Evolutionary conservation across 2,888 invertebrate species (phyloP).

Genomic region (Mythimna impura): DNA sequence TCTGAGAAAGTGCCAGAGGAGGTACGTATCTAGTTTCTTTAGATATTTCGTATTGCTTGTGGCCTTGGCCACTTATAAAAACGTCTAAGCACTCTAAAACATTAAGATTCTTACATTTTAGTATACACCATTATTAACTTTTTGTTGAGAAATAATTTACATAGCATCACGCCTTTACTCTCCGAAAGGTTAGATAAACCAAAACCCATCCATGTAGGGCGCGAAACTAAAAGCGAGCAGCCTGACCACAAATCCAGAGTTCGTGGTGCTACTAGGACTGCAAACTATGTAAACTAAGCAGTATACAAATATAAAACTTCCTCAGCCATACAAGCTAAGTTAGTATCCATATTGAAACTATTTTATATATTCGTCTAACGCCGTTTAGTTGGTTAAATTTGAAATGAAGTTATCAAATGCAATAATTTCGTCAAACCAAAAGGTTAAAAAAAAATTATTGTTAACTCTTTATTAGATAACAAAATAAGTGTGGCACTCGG

Average conservation of each 20-base stretch:
- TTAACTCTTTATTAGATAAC: too few species aligned
- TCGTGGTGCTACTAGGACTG: background rate
- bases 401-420: too few species aligned
- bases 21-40: conserved; percentile 84
- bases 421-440: too few species aligned
- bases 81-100: background rate
- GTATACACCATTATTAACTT: background rate
- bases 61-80: background rate
- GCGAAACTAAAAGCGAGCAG: background rate
- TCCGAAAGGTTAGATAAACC: background rate
- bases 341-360: too few species aligned
- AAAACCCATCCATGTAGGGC: background rate
- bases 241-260: background rate
- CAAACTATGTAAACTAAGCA: too few species aligned
- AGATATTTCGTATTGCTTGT: background rate
- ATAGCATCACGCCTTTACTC: background rate
- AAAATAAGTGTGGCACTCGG: too few species aligned
- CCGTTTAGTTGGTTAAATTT: too few species aligned
- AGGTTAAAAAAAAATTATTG: too few species aligned
- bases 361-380: too few species aligned
- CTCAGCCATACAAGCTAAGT: too few species aligned
- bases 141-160: background rate
- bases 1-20: conserved; percentile 92
- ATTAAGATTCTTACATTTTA: background rate
- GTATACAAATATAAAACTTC: too few species aligned